Evolutionary conservation across 2,888 invertebrate species (phyloP).

Genomic region (Cerastis rubricosa): DNA sequence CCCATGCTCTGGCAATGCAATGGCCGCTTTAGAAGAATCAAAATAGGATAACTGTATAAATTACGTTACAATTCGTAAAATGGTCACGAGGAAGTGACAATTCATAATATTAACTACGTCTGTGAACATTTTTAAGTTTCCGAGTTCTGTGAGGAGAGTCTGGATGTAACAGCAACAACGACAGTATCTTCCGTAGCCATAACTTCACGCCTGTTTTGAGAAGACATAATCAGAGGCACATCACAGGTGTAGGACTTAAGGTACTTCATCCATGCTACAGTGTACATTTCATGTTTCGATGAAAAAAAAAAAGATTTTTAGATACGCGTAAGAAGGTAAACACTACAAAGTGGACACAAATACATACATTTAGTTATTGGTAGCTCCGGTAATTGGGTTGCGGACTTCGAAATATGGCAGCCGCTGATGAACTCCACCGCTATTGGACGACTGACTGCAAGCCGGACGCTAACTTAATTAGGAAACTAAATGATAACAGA

Average conservation of each 20-base stretch:
- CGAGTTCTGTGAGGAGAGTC: too few species aligned
- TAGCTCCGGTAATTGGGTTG: conserved; percentile 12
- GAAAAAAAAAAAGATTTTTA: background rate
- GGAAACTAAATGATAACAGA: background rate
- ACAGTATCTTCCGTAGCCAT: background rate
- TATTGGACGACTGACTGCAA: background rate
- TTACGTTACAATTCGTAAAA: too few species aligned
- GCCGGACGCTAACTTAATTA: conserved; percentile 8
- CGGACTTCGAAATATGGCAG: conserved; percentile 5
- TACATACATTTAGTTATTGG: background rate
- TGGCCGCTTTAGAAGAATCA: too few species aligned
- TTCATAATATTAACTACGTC: too few species aligned
- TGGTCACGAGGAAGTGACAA: too few species aligned
- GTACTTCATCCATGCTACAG: background rate
- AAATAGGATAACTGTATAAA: too few species aligned
- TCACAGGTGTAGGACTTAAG: background rate
- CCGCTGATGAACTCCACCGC: conserved; percentile 10
- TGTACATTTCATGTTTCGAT: background rate
- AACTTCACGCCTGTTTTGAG: too few species aligned
- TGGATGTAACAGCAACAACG: too few species aligned
- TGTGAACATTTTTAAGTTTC: too few species aligned
- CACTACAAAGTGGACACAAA: background rate
- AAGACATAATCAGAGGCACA: background rate
- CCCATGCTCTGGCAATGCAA: too few species aligned
- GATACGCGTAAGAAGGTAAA: background rate